Evolutionary conservation across 2,113 vertebrate genomes (phyloP).

Genomic region (Xerus inauris): DNA sequence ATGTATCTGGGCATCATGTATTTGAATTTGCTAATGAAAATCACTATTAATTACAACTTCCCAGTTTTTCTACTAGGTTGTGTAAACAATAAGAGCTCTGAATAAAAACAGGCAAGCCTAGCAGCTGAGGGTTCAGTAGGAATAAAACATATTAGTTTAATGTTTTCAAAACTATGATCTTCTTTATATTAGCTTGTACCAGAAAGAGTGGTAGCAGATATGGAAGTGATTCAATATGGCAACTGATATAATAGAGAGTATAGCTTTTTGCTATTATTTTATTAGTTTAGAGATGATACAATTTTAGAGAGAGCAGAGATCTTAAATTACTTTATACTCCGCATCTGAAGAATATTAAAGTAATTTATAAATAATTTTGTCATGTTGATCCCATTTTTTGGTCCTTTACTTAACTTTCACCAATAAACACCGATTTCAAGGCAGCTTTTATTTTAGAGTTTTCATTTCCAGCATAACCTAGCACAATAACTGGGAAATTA

Average conservation of each 20-base stretch:
- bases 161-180: not conserved
- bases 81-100: not conserved
- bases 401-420: not conserved
- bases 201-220: not conserved
- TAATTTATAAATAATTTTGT: constrained; percentile 44
- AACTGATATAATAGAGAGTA: not conserved
- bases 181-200: not conserved
- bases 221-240: not conserved
- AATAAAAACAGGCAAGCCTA: not conserved
- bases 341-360: constrained; percentile 27
- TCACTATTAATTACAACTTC: not conserved
- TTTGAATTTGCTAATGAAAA: not conserved
- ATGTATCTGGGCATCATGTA: not conserved
- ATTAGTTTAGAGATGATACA: constrained; percentile 2
- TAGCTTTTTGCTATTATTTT: not conserved
- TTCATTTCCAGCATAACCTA: not conserved
- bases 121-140: not conserved
- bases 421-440: not conserved
- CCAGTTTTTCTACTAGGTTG: not conserved
- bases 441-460: not conserved
- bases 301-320: not conserved
- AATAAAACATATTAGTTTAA: not conserved
- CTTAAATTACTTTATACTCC: not conserved
- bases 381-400: not conserved
- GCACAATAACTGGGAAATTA: not conserved